phyloP scores from a whole-genome alignment of 2,113 vertebrate genomes.

The Pterocles orientalis region DNA sequence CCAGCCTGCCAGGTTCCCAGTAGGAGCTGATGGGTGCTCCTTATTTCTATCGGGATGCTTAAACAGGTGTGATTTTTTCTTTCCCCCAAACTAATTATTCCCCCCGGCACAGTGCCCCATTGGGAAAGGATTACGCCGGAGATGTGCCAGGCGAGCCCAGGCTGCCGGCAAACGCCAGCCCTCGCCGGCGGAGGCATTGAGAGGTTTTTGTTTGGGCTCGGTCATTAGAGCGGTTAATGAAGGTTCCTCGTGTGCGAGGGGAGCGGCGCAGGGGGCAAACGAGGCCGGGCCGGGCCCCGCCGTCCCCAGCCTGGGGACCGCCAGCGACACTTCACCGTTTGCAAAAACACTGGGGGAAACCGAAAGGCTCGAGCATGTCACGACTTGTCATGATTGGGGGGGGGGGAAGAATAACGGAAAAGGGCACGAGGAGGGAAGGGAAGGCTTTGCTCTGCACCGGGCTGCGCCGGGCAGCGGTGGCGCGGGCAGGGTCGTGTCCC shows the following conservation, averaged over 20 bases:
- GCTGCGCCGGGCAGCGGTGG: neutral
- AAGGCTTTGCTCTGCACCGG: neutral
- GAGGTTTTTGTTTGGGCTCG: conserved; percentile 43
- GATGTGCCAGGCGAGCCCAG: conserved; percentile 25
- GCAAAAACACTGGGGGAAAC: neutral
- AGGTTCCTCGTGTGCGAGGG: conserved; percentile 27
- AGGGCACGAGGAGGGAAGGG: neutral
- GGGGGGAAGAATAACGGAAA: too few species aligned
- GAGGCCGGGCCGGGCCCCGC: neutral
- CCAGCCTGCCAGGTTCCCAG: neutral
- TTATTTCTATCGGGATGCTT: neutral
- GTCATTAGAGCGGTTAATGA: conserved; percentile 62
- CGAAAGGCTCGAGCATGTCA: neutral
- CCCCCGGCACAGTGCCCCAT: neutral
- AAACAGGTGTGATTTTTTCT: conserved; percentile 62
- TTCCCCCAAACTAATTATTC: neutral
- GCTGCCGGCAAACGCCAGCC: conserved; percentile 16
- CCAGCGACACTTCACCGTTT: neutral
- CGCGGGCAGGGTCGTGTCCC: neutral
- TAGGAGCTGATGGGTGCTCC: neutral
- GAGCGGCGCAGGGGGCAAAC: conserved; percentile 30
- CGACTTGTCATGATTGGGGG: neutral
- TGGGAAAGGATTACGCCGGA: conserved; percentile 55
- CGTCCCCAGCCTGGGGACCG: neutral
- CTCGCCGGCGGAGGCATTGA: conserved; percentile 13